phyloP scores from a whole-genome alignment of 2,113 vertebrate species.

The Lagopus muta region DNA sequence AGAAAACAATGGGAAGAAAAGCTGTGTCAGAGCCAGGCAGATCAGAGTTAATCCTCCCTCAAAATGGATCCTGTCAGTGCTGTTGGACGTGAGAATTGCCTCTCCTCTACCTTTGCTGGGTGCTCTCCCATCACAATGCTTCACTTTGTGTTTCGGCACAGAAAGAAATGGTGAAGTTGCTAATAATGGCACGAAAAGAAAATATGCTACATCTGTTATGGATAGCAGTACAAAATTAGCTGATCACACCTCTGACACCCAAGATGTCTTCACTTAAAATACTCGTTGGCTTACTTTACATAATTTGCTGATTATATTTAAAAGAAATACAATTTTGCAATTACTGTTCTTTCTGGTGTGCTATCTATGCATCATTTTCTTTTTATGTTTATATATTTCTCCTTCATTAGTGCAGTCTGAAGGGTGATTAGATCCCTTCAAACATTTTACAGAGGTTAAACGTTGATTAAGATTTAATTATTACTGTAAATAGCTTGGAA shows the following conservation, averaged over 20 bases:
- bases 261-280: conserved; percentile 90
- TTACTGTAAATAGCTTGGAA: conserved; percentile 95
- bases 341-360: conserved; percentile 85
- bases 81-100: conserved; percentile 6
- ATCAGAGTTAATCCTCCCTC: background rate
- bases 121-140: conserved; percentile 72
- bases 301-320: conserved; percentile 87
- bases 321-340: conserved; percentile 88
- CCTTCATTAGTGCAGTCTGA: conserved; percentile 91
- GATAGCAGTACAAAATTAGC: conserved; percentile 90
- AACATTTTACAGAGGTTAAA: conserved; percentile 93
- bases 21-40: conserved; percentile 40
- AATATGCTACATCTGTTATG: conserved; percentile 90
- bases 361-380: conserved; percentile 86
- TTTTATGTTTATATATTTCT: conserved; percentile 92
- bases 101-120: conserved; percentile 53
- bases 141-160: conserved; percentile 73
- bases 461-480: conserved; percentile 99
- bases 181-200: conserved; percentile 88
- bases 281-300: conserved; percentile 85
- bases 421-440: conserved; percentile 92
- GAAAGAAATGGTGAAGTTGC: conserved; percentile 80
- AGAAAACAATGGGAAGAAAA: background rate
- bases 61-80: background rate
- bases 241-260: conserved; percentile 90